phyloP scores from a whole-genome alignment of 2,113 vertebrate genomes.

The Ibidorhyncha struthersii region DNA sequence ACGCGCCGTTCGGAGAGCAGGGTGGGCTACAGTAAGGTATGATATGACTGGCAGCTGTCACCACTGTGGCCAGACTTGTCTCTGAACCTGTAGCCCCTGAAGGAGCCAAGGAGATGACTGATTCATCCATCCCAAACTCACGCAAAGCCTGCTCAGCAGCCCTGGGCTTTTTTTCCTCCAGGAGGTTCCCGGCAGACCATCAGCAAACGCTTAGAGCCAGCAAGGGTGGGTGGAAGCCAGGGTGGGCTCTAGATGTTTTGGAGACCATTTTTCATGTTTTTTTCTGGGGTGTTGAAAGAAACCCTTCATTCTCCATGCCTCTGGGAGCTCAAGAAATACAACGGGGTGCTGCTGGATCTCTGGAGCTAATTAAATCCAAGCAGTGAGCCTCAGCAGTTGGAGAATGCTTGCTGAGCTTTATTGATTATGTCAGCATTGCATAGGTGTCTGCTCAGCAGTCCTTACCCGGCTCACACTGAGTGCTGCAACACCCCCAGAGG shows the following conservation, averaged over 20 bases:
- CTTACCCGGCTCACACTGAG: neutral
- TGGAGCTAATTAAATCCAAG: constrained; percentile 25
- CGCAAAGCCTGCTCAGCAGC: neutral
- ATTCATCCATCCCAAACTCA: neutral
- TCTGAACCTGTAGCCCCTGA: neutral
- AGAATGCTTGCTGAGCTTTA: neutral
- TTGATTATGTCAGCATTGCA: neutral
- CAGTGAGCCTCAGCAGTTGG: neutral
- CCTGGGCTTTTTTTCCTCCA: neutral
- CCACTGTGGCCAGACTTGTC: neutral
- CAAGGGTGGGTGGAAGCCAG: neutral
- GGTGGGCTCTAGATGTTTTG: neutral
- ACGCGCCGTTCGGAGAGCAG: neutral
- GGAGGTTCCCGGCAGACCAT: neutral
- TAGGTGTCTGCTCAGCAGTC: neutral
- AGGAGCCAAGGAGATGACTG: neutral
- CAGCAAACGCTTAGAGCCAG: neutral
- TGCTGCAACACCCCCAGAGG: neutral
- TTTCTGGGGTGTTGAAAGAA: constrained; percentile 1
- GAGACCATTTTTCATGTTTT: neutral
- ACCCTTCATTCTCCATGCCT: neutral
- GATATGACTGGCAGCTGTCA: neutral
- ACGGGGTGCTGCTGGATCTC: neutral
- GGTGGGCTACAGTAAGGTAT: neutral
- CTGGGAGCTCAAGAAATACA: neutral